A percentile compares a stretch with the other conserved stretches of the same genome.
phyloP scores from a whole-genome alignment of 2,797 vertebrate genomes.

The Dicrostonyx torquatus region DNA sequence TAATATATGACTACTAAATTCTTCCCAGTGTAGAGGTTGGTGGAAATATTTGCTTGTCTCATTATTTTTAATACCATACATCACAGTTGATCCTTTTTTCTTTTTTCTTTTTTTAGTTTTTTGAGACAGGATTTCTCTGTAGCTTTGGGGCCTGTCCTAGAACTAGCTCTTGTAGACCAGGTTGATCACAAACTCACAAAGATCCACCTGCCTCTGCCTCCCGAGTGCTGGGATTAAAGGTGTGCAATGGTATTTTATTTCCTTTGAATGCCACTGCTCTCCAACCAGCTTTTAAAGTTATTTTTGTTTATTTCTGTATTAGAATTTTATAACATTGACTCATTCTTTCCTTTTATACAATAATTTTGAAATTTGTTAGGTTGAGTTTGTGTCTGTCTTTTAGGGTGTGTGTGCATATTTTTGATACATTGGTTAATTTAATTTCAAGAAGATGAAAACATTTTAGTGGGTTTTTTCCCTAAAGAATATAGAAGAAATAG shows the following conservation, averaged over 20 bases:
- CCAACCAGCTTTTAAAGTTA: conserved; percentile 20
- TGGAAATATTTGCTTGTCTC: conserved; percentile 30
- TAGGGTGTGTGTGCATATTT: neutral
- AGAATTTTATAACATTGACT: neutral
- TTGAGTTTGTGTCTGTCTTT: conserved; percentile 18
- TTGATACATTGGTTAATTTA: conserved; percentile 2
- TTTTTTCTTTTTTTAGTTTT: no score
- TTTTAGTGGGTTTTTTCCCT: neutral
- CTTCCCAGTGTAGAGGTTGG: conserved; percentile 43
- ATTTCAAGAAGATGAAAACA: neutral
- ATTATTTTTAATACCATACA: conserved; percentile 45
- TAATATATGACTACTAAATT: conserved; percentile 2
- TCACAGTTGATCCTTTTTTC: neutral
- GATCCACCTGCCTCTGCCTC: no score
- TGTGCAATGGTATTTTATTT: neutral
- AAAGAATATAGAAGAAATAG: conserved; percentile 12
- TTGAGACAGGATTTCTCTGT: no score
- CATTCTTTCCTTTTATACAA: conserved; percentile 30
- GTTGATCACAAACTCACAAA: no score
- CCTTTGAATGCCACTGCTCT: conserved; percentile 30
- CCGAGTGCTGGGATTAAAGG: no score
- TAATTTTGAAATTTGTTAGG: conserved; percentile 23
- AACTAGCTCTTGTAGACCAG: no score
- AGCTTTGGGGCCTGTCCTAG: no score
- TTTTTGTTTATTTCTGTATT: conserved; percentile 42